Evolutionary conservation across 2,888 invertebrate species (phyloP), one percentile per base, ranked within the genome.

Genomic region (Xanthia togata): DNA sequence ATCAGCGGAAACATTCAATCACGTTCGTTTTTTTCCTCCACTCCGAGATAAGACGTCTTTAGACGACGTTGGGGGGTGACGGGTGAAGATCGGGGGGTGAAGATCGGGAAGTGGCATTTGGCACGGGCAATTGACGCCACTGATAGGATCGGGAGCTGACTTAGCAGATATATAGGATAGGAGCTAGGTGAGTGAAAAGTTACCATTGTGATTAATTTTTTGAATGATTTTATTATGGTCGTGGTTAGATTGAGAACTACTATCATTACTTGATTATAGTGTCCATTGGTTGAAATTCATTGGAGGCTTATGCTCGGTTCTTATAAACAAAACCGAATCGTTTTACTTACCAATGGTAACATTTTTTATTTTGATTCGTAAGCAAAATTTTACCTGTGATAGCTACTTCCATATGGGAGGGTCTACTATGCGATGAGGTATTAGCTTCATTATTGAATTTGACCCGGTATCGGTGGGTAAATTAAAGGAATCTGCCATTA

Each of bases 121-220:
- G 96, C 96, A 96, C 96, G 96, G 95, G 96, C 97, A 96, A 97
- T 97, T 97, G 96, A 96, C 96, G 96, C 92, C 93, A 91, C 94
- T 97, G 97, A 97, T 97, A 97, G 96, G 94, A 97, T 96, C 96
- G 94, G 91, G 91, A 93, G 96, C 96, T 96, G 96, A 96, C 93
- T 93, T 93, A 92, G 96, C 96, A 95, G 92, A 93, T 92, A 90
- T 91, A 89, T 92, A 94, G 91, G 79, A 87, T 63, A 86, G 90
- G 93, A 93, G 94, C 76, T 65, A 73, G 67, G 79, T 73, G 70
- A 57, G 75, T 74, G 20, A 4, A 38, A 47, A 62, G 55, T 70
- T 55, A 55, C 11, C 23, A 44, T 35, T 59, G 63, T 69, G 12
- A 72, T 68, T 17, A 17, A 0, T 11, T 41, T 17, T 31, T 41